Evolutionary conservation across 2,113 vertebrate genomes (phyloP), one percentile per base, ranked within the genome.

Genomic region (Syrmaticus mikado): DNA sequence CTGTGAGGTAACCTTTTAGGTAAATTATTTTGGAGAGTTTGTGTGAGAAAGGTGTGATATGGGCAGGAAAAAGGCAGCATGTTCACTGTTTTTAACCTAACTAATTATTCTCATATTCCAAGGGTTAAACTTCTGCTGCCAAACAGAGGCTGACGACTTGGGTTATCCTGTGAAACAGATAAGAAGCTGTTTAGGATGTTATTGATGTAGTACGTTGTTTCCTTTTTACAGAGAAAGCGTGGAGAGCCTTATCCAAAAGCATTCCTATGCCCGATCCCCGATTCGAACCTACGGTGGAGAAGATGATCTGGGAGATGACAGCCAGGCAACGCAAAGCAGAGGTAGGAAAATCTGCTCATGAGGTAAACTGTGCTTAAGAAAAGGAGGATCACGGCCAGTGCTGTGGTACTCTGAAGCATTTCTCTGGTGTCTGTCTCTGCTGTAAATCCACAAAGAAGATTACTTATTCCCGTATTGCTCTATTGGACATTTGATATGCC

Each of bases 191-290:
- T 93, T 25, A 64, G 43, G 61, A 67, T 50, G 11, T 28, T 64
- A 27, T 6, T 95, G 67, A 90, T 38, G 34, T 1, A 17, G 8
- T 25, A 36, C 6, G 7, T 60, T 86, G 21, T 80, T 94, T 80
- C 14, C 28, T 92, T 81, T n/a, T 81, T 45, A 93, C 97, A 99
- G 99, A 97, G 99, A 99, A 98, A 99, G 99, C 64, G 99, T 99
- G 96, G 99, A 99, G 97, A 99, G 98, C 95, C 98, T 99, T 92
- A 99, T 99, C 97, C 99, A 99, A 94, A 99, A 99, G 98, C 99
- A 99, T 98, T 99, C 99, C 46, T 99, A 99, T 68, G 99, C 99
- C 82, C 98, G 99, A 67, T 99, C 99, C 3, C 99, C 99, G 4
- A 99, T 99, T 95, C 97, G 99, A 62, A 99, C 99, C 46, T 99